These are phyloP conservation scores for Nycticryphes semicollaris DNA, from an alignment of 2,113 vertebrate species.

Conservation along the genomic window DNA sequence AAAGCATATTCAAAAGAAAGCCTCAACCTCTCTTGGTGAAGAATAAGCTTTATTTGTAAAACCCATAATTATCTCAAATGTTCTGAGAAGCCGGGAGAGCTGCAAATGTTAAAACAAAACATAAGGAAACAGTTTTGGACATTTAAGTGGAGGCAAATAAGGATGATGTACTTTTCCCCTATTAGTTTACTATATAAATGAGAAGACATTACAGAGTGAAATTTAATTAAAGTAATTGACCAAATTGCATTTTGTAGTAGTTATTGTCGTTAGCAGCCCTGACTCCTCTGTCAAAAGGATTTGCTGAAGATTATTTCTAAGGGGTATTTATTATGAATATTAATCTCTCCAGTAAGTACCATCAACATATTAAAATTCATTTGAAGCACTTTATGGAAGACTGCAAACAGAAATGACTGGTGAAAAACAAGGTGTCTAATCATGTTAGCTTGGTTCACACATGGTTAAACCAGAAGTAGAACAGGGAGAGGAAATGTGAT, in stretches of 20 bases:
- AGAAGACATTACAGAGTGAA: constrained; percentile 80
- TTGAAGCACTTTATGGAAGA: constrained; percentile 76
- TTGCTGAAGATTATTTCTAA: constrained; percentile 76
- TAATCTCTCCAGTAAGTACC: constrained; percentile 81
- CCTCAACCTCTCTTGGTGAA: constrained; percentile 46
- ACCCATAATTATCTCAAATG: constrained; percentile 68
- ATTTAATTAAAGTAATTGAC: constrained; percentile 95
- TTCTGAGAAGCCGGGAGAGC: constrained; percentile 46
- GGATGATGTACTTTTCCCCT: constrained; percentile 55
- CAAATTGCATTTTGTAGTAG: constrained; percentile 87
- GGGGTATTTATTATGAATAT: constrained; percentile 85
- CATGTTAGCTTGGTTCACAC: constrained; percentile 71
- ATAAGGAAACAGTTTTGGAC: constrained; percentile 40
- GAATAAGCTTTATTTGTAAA: constrained; percentile 61
- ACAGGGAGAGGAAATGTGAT: constrained; percentile 21
- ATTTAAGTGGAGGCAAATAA: constrained; percentile 57
- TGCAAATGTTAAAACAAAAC: constrained; percentile 50
- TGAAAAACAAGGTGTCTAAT: constrained; percentile 65
- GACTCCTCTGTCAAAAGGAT: constrained; percentile 83
- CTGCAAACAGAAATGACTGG: constrained; percentile 66
- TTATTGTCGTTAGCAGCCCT: constrained; percentile 83
- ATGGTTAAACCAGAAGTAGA: constrained; percentile 62
- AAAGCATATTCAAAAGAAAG: constrained; percentile 57
- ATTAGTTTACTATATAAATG: constrained; percentile 83
- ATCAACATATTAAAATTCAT: constrained; percentile 81